A percentile compares a stretch with the other conserved stretches of the same genome.
Evolutionary conservation across 2,888 invertebrate genomes (phyloP).

Genomic region (Drosophila longiperda): DNA sequence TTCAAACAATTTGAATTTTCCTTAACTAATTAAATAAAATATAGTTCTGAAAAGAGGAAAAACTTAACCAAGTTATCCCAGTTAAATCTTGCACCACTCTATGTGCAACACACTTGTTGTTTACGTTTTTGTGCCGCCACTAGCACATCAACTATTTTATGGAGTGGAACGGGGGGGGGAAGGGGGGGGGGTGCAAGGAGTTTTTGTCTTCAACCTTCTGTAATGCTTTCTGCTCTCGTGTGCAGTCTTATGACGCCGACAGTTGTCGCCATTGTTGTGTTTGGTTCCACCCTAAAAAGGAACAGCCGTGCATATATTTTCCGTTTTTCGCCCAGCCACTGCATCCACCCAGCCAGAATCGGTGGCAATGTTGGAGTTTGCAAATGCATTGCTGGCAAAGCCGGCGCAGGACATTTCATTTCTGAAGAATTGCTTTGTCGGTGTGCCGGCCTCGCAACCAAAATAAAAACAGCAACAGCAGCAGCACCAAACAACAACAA

Average conservation of each 20-base stretch:
- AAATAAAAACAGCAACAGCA: conserved; percentile 50
- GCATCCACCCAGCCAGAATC: conserved; percentile 18
- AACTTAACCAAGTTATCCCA: conserved; percentile 24
- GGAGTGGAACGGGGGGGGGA: not conserved
- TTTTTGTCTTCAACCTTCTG: not conserved
- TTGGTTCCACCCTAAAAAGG: conserved; percentile 32
- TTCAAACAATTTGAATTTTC: conserved; percentile 19
- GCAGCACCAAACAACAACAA: conserved; percentile 28
- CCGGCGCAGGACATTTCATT: conserved; percentile 74
- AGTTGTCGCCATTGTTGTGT: conserved; percentile 64
- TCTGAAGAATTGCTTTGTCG: conserved; percentile 81
- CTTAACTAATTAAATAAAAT: not conserved
- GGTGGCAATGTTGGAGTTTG: conserved; percentile 38
- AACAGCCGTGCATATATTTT: not conserved
- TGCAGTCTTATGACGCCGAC: conserved; percentile 73
- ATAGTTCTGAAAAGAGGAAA: conserved; percentile 37
- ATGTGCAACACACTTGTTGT: conserved; percentile 60
- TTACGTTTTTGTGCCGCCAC: conserved; percentile 53
- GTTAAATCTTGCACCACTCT: not conserved
- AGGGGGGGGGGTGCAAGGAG: not conserved
- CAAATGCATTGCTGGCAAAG: conserved; percentile 67
- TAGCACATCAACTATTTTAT: conserved; percentile 21
- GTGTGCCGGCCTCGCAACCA: conserved; percentile 49
- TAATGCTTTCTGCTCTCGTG: conserved; percentile 10
- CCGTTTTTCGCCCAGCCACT: conserved; percentile 9